Evolutionary conservation across 2,797 vertebrate genomes (phyloP).

Genomic region (Helarctos malayanus): DNA sequence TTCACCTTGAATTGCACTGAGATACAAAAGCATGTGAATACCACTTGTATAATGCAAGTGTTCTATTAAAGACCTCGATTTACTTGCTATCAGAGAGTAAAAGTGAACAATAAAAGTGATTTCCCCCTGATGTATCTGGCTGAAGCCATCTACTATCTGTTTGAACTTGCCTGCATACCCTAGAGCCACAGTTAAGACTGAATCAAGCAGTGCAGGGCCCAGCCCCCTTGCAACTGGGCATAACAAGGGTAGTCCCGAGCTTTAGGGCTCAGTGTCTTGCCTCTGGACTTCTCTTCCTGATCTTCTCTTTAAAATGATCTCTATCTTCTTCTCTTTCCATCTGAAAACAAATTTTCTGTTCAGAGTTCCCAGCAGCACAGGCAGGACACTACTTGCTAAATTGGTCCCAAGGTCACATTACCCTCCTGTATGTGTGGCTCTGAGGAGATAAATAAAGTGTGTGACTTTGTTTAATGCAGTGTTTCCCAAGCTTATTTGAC

Average conservation of each 20-base stretch:
- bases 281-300: not conserved
- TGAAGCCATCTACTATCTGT: not conserved
- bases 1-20: not conserved
- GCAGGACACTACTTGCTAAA: not conserved
- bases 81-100: conserved; percentile 17
- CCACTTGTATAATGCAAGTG: not conserved
- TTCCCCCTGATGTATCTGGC: not conserved
- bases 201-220: not conserved
- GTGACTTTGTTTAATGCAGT: not conserved
- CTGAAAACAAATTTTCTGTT: not conserved
- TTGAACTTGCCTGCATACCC: not conserved
- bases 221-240: not conserved
- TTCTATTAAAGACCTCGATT: not conserved
- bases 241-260: too few species aligned
- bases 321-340: not conserved
- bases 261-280: not conserved
- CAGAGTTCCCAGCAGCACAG: not conserved
- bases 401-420: not conserved
- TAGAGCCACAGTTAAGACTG: not conserved
- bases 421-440: not conserved
- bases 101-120: not conserved
- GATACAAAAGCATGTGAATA: not conserved
- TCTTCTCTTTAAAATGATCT: not conserved
- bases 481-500: not conserved
- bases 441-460: not conserved